Evolutionary conservation across 2,797 vertebrate species (phyloP).

Genomic region (Eleutherodactylus coqui): DNA sequence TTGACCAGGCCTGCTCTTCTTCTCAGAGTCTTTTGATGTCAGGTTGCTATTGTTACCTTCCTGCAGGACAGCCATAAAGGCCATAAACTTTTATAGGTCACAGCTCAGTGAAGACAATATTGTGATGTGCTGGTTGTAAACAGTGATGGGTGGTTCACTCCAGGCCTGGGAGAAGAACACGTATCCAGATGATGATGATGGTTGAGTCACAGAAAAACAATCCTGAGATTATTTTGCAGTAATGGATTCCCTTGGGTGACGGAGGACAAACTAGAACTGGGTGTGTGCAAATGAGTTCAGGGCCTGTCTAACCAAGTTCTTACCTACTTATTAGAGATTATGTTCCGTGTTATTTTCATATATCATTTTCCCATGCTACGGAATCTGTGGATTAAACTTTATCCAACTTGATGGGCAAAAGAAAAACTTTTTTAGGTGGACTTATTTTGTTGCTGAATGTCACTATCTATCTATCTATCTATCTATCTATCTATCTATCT

Average conservation of each 20-base stretch:
- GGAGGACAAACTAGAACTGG: conserved; percentile 27
- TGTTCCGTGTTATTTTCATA: background rate
- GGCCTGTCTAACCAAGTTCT: background rate
- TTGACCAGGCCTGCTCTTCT: conserved; percentile 23
- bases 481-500: conserved; percentile 2
- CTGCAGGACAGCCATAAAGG: conserved; percentile 51
- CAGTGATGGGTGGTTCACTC: conserved; percentile 44
- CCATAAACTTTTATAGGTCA: conserved; percentile 60
- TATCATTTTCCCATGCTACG: background rate
- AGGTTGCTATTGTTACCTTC: conserved; percentile 26
- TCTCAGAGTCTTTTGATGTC: conserved; percentile 51
- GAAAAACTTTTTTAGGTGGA: background rate
- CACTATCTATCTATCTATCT: background rate
- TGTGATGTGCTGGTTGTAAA: conserved; percentile 56
- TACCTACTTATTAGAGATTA: background rate
- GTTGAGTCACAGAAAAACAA: conserved; percentile 36
- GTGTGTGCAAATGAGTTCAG: conserved; percentile 14
- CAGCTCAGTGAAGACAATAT: conserved; percentile 55
- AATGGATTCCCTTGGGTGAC: conserved; percentile 38
- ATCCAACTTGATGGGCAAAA: background rate
- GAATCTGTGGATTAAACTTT: background rate
- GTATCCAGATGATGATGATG: conserved; percentile 28
- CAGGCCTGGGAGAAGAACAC: conserved; percentile 39
- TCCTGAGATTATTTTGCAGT: conserved; percentile 43
- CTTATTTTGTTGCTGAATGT: background rate